A percentile compares a stretch with the other conserved stretches of the same genome.
Evolutionary conservation across 2,888 invertebrate species (phyloP).

Genomic region (Torymus texanus): DNA sequence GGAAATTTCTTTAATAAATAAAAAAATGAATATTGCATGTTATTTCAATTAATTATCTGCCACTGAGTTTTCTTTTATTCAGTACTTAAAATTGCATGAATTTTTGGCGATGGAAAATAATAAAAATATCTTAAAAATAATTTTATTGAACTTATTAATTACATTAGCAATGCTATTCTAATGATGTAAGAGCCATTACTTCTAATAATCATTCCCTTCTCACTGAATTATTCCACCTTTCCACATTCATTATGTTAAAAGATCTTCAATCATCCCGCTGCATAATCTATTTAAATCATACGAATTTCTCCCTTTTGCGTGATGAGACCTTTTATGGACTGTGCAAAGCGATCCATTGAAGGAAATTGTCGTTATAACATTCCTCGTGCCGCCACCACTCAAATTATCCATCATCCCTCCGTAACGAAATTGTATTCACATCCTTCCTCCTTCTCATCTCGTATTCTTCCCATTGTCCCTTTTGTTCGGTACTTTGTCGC

Average conservation of each 20-base stretch:
- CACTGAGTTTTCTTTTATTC: too few relatives aligned
- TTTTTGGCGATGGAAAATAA: too few relatives aligned
- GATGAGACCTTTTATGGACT: constrained; percentile 18
- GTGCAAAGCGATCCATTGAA: neutral
- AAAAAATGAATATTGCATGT: too few relatives aligned
- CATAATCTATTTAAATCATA: constrained; percentile 16
- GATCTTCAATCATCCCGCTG: constrained; percentile 7
- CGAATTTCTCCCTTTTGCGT: constrained; percentile 10
- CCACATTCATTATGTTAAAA: constrained; percentile 4
- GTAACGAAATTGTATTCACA: constrained; percentile 10
- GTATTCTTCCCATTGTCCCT: neutral
- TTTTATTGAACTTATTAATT: too few relatives aligned
- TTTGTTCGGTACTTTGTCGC: too few relatives aligned
- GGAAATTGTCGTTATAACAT: constrained; percentile 1
- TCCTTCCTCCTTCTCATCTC: neutral
- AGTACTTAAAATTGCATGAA: too few relatives aligned
- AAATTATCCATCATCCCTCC: constrained; percentile 15
- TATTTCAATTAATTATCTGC: too few relatives aligned
- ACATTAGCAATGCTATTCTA: too few relatives aligned
- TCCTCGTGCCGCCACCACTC: neutral
- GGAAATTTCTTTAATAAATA: too few relatives aligned
- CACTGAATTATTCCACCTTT: neutral
- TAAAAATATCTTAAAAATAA: too few relatives aligned
- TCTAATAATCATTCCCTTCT: too few relatives aligned
- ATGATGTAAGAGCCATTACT: too few relatives aligned